Conservation (phyloP, 2,113 vertebrate genomes). For the Serilophus lunatus region DNA sequence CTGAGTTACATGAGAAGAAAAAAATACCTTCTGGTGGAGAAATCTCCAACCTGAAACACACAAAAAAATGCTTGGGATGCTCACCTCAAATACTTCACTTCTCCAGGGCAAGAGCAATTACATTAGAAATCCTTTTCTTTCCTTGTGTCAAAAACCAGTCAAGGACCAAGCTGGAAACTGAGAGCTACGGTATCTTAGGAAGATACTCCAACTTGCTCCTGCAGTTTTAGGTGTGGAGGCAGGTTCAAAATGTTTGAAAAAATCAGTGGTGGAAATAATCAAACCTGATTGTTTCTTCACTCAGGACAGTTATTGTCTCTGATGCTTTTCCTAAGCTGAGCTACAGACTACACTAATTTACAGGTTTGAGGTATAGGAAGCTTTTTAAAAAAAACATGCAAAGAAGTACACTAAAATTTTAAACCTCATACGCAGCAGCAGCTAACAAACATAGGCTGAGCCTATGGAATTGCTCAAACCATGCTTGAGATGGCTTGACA, state of each 20-base stretch:
- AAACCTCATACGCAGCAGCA: no score
- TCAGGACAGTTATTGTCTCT: not conserved
- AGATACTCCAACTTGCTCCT: not conserved
- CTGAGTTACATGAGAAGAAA: not conserved
- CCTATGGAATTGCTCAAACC: not conserved
- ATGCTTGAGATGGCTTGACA: not conserved
- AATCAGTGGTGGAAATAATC: not conserved
- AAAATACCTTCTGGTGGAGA: not conserved
- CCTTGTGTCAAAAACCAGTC: not conserved
- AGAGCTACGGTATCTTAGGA: not conserved
- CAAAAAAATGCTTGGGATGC: not conserved
- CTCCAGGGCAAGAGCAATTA: not conserved
- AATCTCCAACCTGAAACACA: not conserved
- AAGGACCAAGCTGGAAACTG: not conserved
- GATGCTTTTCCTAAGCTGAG: not conserved
- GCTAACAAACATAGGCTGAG: not conserved
- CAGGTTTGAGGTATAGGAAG: not conserved
- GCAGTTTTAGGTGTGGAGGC: not conserved
- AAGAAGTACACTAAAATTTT: not conserved
- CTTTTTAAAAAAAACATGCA: rapidly evolving
- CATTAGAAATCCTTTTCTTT: not conserved
- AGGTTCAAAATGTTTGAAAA: not conserved
- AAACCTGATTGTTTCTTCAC: not conserved
- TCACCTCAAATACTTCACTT: not conserved
- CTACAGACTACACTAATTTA: not conserved